Percentiles rank a stretch among this genome's conserved stretches.
phyloP scores from a whole-genome alignment of 1,140 invertebrate genomes.

The Cydia fagiglandana region DNA sequence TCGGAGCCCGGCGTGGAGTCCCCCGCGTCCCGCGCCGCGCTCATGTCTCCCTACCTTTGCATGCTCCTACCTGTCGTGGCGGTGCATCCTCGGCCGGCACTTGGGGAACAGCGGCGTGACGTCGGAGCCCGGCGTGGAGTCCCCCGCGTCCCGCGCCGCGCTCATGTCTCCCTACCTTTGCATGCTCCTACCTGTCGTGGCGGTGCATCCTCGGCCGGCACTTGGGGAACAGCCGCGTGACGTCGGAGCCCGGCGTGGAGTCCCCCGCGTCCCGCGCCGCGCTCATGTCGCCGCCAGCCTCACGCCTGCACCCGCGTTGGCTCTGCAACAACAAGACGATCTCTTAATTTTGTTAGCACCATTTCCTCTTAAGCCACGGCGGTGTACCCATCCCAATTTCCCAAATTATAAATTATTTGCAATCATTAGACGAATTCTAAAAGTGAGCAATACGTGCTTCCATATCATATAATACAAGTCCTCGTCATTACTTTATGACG shows the following conservation, averaged over 20 bases:
- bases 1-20: constrained; percentile 53
- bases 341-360: too few relatives aligned
- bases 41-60: constrained; percentile 73
- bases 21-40: constrained; percentile 36
- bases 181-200: constrained; percentile 55
- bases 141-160: too few relatives aligned
- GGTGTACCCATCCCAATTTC: too few relatives aligned
- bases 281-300: constrained; percentile 68
- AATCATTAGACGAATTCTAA: too few relatives aligned
- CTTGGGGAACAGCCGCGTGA: constrained; percentile 90
- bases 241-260: constrained; percentile 59
- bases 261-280: constrained; percentile 4
- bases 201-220: constrained; percentile 85
- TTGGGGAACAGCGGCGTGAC: constrained; percentile 84
- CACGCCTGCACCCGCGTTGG: constrained; percentile 64
- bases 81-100: constrained; percentile 83
- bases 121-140: too few relatives aligned
- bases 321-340: constrained; percentile 48
- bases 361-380: too few relatives aligned
- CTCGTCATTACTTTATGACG: too few relatives aligned
- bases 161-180: constrained; percentile 31
- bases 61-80: constrained; percentile 69
- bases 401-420: too few relatives aligned
- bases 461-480: too few relatives aligned
- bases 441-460: too few relatives aligned